Percentiles rank a stretch among this genome's conserved stretches.
Evolutionary conservation across 1,140 invertebrate genomes (phyloP).

Genomic region (Ceratina australensis): DNA sequence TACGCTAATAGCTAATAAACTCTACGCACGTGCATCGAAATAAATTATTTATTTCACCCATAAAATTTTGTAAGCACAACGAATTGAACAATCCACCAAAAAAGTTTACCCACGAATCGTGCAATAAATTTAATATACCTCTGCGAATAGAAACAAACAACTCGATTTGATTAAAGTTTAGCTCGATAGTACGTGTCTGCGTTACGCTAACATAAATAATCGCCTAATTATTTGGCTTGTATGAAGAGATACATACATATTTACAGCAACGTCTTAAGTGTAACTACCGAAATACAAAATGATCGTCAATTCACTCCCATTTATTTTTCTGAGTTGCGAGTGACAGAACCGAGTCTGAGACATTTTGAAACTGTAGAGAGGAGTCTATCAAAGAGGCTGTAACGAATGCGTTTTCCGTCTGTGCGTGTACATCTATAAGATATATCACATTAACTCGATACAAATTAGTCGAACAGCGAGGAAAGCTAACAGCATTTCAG

Average conservation of each 20-base stretch:
- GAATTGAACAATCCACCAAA: neutral
- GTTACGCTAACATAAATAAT: neutral
- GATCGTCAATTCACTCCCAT: neutral
- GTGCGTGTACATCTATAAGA: slow-evolving; percentile 28
- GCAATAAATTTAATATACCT: neutral
- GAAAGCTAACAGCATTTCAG: slow-evolving; percentile 50
- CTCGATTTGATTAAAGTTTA: neutral
- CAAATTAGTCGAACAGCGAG: slow-evolving; percentile 44
- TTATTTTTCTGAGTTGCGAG: too few species aligned
- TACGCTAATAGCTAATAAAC: too few species aligned
- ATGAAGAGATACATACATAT: neutral
- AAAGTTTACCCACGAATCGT: neutral
- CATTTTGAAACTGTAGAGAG: too few species aligned
- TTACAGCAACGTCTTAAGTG: neutral
- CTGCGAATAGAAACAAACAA: neutral
- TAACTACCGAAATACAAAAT: neutral
- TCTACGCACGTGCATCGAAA: too few species aligned
- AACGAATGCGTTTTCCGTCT: neutral
- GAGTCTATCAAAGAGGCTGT: neutral
- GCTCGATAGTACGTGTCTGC: neutral
- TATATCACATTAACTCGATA: slow-evolving; percentile 60
- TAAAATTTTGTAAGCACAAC: slow-evolving; percentile 21
- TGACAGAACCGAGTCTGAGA: too few species aligned
- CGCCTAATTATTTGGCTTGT: neutral
- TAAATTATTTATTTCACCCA: slow-evolving; percentile 1